Base-by-base conservation (phyloP, 2,888 invertebrate species). In the Crossocerus cetratus region DNA sequence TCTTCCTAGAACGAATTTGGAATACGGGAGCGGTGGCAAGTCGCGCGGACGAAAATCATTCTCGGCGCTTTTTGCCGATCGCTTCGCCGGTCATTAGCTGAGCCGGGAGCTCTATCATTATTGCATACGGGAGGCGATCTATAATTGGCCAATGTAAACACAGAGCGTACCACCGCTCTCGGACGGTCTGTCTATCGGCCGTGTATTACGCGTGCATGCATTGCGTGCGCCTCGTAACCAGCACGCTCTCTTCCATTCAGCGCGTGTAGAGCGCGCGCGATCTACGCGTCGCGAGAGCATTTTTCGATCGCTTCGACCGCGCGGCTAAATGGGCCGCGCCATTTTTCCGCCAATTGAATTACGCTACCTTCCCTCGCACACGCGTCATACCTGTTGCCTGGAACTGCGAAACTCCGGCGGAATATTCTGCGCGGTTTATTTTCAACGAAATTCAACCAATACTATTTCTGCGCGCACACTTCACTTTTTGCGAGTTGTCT, bases 141-240 rank as follows among this genome's bases (percentile, higher is more conserved):
- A 74, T 80, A 80, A 82, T 82, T 74, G 84, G 78, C 79, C 76
- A 85, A 83, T 80, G 78, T 81, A 77, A 81, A 81, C 81, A 81
- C 74, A 65, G 72, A 73, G 69, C 56, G 56, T 71, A 61, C 53
- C 60, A 70, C 23, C 8, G 23, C 54, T 53, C 60, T 16, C 49
- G 49, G 49, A 16, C 49, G 49, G 65, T 72, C 66, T 68, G 57
- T 63, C 65, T 18, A 63, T 32, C 32, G 32, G 32, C 32, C 11
- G 32, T 32, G 32, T 32, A 70, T 69, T 55, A 23, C 58, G 71
- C 65, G 69, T 72, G 72, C 44, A 42, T 71, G 67, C 72, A 65
- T 32, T 70, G 69, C 70, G 45, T 69, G 74, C 72, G 74, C 72
- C 72, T 57, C 69, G 67, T 54, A 70, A 58, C 66, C 67, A 42